Evolutionary conservation across 2,797 vertebrate genomes (phyloP).

Genomic region (Paedocypris micromegethes): DNA sequence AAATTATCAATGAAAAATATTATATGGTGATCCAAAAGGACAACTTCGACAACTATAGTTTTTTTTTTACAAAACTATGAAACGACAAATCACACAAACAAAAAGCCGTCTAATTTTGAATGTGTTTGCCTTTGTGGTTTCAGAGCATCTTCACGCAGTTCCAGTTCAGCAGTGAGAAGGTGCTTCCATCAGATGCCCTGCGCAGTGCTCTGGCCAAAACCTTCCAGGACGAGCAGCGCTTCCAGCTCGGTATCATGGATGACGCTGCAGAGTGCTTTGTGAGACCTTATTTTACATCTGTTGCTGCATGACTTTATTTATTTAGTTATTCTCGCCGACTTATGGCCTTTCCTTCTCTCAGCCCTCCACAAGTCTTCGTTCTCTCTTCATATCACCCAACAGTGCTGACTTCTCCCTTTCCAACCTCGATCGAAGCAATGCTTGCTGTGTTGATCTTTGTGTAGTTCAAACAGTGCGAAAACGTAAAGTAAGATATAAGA

Average conservation of each 20-base stretch:
- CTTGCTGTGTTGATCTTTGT: constrained; percentile 11
- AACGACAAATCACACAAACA: too few species aligned
- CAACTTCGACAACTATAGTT: too few species aligned
- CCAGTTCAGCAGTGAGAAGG: constrained; percentile 94
- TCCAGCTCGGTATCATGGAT: constrained; percentile 97
- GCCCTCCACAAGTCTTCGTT: neutral
- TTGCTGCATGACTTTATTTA: neutral
- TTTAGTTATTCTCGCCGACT: constrained; percentile 19
- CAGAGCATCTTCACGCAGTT: constrained; percentile 98
- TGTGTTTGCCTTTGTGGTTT: constrained; percentile 40
- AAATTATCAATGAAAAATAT: too few species aligned
- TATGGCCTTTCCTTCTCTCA: constrained; percentile 9
- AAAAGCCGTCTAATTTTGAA: neutral
- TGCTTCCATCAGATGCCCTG: constrained; percentile 89
- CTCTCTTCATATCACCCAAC: constrained; percentile 2
- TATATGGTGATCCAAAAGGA: too few species aligned
- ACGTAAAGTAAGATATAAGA: constrained; percentile 14
- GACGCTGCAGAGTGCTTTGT: constrained; percentile 97
- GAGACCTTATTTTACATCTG: constrained; percentile 55
- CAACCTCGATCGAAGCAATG: constrained; percentile 25
- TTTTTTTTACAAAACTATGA: too few species aligned
- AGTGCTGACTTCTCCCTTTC: constrained; percentile 8
- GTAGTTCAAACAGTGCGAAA: constrained; percentile 6
- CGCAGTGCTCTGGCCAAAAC: constrained; percentile 94
- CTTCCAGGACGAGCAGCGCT: constrained; percentile 95